Conservation (phyloP, 2,113 vertebrate genomes). For the Argyrosomus japonicus region DNA sequence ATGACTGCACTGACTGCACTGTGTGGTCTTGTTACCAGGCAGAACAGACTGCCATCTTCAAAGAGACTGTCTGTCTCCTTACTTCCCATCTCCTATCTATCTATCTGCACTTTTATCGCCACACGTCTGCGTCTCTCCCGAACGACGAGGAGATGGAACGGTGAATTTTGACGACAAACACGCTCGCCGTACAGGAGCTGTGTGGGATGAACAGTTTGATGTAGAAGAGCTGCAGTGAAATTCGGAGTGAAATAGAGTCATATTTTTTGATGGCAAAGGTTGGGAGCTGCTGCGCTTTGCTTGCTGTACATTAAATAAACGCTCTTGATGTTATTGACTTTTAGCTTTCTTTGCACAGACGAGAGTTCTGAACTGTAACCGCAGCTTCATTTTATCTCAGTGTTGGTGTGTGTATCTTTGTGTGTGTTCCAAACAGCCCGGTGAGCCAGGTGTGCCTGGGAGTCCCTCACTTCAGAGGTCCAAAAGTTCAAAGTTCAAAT, state of each 20-base stretch:
- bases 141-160: constrained; percentile 16
- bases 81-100: constrained; percentile 56
- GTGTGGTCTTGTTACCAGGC: constrained; percentile 62
- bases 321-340: constrained; percentile 1
- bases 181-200: background rate
- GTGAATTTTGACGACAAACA: constrained; percentile 46
- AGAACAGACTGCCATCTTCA: constrained; percentile 53
- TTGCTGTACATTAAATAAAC: constrained; percentile 2
- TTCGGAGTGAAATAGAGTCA: background rate
- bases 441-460: constrained; percentile 49
- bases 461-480: constrained; percentile 34
- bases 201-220: constrained; percentile 28
- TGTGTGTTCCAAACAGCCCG: constrained; percentile 14
- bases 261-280: background rate
- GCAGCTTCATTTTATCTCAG: constrained; percentile 10
- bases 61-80: constrained; percentile 47
- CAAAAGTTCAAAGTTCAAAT: constrained; percentile 61
- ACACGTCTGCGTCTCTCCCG: background rate
- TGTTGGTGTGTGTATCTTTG: constrained; percentile 25
- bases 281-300: background rate
- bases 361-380: background rate
- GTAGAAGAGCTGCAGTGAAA: constrained; percentile 8
- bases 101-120: constrained; percentile 41
- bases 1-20: constrained; percentile 41
- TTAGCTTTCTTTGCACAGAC: constrained; percentile 1